phyloP scores from a whole-genome alignment of 2,888 invertebrate genomes.

The Rhimphoctona megacephalus region DNA sequence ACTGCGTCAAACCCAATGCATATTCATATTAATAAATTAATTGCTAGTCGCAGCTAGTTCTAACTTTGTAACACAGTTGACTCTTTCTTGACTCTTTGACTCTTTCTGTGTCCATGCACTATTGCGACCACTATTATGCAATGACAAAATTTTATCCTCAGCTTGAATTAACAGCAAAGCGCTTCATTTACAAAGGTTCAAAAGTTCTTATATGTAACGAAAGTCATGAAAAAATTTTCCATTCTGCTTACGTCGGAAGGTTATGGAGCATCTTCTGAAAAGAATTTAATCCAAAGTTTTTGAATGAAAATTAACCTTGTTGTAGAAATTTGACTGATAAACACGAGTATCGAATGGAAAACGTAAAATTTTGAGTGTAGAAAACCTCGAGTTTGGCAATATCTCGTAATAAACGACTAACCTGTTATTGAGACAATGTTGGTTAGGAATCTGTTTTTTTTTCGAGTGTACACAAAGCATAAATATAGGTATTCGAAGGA shows the following conservation, averaged over 20 bases:
- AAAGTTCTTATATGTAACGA: slow-evolving; percentile 10
- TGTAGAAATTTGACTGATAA: not conserved
- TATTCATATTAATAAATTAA: slow-evolving; percentile 73
- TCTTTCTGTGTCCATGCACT: not conserved
- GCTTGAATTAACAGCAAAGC: slow-evolving; percentile 29
- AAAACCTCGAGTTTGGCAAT: not conserved
- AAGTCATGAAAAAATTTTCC: not conserved
- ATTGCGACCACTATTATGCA: slow-evolving; percentile 47
- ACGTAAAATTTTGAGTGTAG: not conserved
- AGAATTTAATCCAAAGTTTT: not conserved
- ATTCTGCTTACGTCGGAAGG: slow-evolving; percentile 3
- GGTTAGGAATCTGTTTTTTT: slow-evolving; percentile 17
- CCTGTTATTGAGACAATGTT: slow-evolving; percentile 4
- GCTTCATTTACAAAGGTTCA: not conserved
- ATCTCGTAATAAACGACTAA: not conserved
- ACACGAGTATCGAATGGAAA: not conserved
- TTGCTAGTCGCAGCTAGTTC: slow-evolving; percentile 52
- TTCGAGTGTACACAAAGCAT: slow-evolving; percentile 8
- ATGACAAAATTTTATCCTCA: slow-evolving; percentile 43
- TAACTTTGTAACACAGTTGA: slow-evolving; percentile 54
- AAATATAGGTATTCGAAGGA: slow-evolving; percentile 10
- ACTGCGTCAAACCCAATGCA: slow-evolving; percentile 36
- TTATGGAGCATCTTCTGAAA: slow-evolving; percentile 26
- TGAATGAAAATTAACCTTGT: slow-evolving; percentile 27
- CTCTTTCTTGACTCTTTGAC: slow-evolving; percentile 25